Evolutionary conservation across 2,797 vertebrate species (phyloP).

Genomic region (Chaenodraco wilsoni): DNA sequence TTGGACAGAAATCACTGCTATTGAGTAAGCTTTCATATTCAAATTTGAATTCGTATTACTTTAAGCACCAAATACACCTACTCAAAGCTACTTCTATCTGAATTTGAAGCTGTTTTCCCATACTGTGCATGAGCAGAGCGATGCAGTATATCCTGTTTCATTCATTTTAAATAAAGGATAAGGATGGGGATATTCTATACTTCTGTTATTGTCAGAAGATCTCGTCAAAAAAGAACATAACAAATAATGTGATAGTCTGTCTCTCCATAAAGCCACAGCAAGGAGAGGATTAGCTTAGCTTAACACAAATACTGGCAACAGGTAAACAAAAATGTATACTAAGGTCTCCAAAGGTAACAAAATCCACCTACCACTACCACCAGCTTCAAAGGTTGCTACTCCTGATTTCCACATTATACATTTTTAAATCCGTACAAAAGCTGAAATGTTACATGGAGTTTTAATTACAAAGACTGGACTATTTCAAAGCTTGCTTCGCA

Average conservation of each 20-base stretch:
- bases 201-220: neutral
- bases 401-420: neutral
- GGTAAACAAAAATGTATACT: neutral
- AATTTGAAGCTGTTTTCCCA: neutral
- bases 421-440: neutral
- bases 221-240: neutral
- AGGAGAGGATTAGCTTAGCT: neutral
- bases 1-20: conserved; percentile 8
- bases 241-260: neutral
- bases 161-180: neutral
- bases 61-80: neutral
- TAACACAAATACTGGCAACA: neutral
- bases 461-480: neutral
- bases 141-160: neutral
- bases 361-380: neutral
- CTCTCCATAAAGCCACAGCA: neutral
- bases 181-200: neutral
- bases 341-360: neutral
- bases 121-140: neutral
- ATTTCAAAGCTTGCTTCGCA: neutral
- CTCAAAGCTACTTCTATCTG: neutral
- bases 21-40: conserved; percentile 29
- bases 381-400: neutral
- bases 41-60: conserved; percentile 16
- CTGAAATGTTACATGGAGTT: neutral